Conservation (phyloP, 2,113 vertebrate genomes). For the Eubucco bourcierii region DNA sequence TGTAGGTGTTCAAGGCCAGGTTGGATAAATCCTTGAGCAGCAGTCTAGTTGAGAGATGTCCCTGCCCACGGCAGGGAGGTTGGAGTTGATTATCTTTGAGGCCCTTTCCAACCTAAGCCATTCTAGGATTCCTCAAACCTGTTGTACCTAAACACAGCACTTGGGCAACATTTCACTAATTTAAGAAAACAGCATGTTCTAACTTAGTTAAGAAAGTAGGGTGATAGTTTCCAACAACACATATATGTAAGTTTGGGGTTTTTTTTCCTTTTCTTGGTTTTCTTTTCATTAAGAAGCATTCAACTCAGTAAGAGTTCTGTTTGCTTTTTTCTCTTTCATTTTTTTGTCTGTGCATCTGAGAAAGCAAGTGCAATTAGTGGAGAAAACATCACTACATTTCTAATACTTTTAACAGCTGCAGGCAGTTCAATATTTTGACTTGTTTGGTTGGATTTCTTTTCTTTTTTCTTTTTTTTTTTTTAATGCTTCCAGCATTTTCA, state of each 20-base stretch:
- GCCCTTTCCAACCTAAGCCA: no score
- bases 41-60: no score
- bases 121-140: neutral
- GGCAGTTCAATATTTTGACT: slow-evolving; percentile 47
- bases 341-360: neutral
- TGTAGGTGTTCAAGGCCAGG: no score
- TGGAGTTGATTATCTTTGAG: no score
- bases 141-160: neutral
- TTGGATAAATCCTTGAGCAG: no score
- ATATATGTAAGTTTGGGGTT: neutral
- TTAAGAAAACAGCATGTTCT: neutral
- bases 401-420: slow-evolving; percentile 26
- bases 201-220: neutral
- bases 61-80: no score
- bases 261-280: neutral
- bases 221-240: neutral
- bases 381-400: slow-evolving; percentile 37
- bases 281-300: neutral
- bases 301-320: neutral
- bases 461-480: neutral
- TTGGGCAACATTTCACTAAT: neutral
- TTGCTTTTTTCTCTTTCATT: neutral
- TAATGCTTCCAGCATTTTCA: neutral
- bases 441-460: neutral
- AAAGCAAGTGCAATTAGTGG: neutral